phyloP scores from a whole-genome alignment of 2,797 vertebrate genomes.

The Lutjanus campechanus region DNA sequence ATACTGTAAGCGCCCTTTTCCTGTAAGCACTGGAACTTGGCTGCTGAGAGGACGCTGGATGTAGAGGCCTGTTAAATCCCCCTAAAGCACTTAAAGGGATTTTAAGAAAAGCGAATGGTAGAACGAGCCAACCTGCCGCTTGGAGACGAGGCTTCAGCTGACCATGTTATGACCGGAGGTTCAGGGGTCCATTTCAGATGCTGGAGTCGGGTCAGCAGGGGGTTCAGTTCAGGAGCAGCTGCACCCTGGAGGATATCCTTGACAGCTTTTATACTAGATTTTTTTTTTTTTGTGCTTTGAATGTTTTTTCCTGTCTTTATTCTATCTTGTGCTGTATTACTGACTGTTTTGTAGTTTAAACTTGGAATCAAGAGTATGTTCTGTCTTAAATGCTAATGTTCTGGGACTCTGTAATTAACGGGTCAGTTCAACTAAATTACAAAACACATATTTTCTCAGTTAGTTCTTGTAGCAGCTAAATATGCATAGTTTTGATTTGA shows the following conservation, averaged over 20 bases:
- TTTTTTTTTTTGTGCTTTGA: not conserved
- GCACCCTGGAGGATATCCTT: slow-evolving; percentile 7
- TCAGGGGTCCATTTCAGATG: slow-evolving; percentile 45
- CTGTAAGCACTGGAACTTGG: slow-evolving; percentile 69
- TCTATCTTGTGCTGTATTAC: not conserved
- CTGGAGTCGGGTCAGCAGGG: slow-evolving; percentile 33
- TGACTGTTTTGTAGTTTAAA: not conserved
- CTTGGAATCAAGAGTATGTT: not conserved
- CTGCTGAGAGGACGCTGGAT: slow-evolving; percentile 67
- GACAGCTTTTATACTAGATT: not conserved
- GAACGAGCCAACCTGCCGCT: slow-evolving; percentile 55
- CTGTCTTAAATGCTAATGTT: not conserved
- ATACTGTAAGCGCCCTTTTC: slow-evolving; percentile 74
- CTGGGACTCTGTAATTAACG: not conserved
- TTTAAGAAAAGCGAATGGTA: slow-evolving; percentile 67
- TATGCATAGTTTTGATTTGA: not conserved
- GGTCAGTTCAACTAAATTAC: not conserved
- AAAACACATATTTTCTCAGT: slow-evolving; percentile 10
- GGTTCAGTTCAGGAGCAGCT: slow-evolving; percentile 27
- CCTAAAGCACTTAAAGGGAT: slow-evolving; percentile 78
- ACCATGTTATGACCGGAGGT: slow-evolving; percentile 53
- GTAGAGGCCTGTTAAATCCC: slow-evolving; percentile 75
- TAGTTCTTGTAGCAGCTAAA: not conserved
- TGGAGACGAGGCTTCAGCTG: slow-evolving; percentile 44
- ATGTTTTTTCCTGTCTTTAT: not conserved